Base-by-base conservation (phyloP, 2,888 invertebrate genomes). In the Eupeodes latifasciatus region DNA sequence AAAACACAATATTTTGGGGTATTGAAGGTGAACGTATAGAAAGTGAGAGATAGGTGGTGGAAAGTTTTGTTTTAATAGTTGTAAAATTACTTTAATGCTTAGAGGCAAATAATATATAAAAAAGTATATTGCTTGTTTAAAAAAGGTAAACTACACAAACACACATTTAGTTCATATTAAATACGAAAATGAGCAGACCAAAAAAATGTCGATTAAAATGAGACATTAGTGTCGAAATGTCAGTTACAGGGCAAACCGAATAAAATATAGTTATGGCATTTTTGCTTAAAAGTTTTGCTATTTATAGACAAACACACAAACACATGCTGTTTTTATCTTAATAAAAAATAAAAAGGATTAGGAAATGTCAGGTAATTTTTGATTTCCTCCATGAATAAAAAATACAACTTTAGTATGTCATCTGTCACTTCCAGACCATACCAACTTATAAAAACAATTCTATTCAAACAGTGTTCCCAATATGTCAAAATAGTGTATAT, bases 41-140 rank as follows among this genome's bases (percentile, higher is more conserved):
- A 79, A 53, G 40, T 7, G 40, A 40, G 40, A 40, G 4, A 6
- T 40, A 6, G 40, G 40, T 40, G 40, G 40, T 81, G 77, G n/a
- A 72, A 72, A 81, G 66, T 85, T 71, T 27, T 64, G 62, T 69
- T 62, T 82, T 64, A 86, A 67, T 78, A 74, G 78, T 64, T 27
- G 27, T 27, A 53, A 86, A 86, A 75, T 82, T 72, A 85, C 57
- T 85, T 80, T 84, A 75, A 69, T 66, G 16, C 44, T 62, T 62
- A 27, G 51, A 16, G 49, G 53, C 34, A 61, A 44, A 66, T 9
- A 74, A 51, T 11, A 12, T n/a, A 62, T 0, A 16, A 5, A 44
- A 44, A 67, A 5, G 10, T 10, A 67, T 9, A 47, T 27, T 47
- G 11, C n/a, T 34, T 51, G 44, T 16, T 9, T 5, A 44, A 44